These are phyloP conservation scores for Catharus bicknelli DNA, from an alignment of 2,113 vertebrate species.

Conservation along the genomic window DNA sequence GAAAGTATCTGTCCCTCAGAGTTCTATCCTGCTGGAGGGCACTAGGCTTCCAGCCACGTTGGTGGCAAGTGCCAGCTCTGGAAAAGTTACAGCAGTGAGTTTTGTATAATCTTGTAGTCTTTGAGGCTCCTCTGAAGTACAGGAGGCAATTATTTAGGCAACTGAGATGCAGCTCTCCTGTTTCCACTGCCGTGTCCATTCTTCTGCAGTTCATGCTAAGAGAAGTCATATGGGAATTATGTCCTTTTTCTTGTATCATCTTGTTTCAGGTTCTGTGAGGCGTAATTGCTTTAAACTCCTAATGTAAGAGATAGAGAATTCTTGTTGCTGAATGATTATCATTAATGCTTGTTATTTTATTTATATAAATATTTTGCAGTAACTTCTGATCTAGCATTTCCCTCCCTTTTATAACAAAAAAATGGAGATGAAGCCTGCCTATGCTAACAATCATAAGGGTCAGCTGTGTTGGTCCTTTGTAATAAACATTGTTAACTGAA, in stretches of 20 bases:
- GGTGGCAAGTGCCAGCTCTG: not conserved
- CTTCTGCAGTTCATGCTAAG: not conserved
- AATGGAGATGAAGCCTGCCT: not conserved
- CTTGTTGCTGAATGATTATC: not conserved
- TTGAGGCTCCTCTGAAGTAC: not conserved
- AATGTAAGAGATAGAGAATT: not conserved
- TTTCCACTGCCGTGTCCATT: not conserved
- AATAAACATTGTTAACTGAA: slow-evolving; percentile 28
- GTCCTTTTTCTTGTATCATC: not conserved
- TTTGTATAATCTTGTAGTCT: accelerated
- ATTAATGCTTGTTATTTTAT: not conserved
- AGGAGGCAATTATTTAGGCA: accelerated
- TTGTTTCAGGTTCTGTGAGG: not conserved
- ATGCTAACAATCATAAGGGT: not conserved
- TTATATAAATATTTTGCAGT: not conserved
- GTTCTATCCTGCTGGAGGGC: not conserved
- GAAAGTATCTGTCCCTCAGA: not conserved
- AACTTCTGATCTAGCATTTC: not conserved
- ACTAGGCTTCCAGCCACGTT: not conserved
- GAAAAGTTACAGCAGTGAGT: not conserved
- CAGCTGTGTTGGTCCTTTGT: slow-evolving; percentile 4
- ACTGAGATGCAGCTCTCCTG: not conserved
- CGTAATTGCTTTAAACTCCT: not conserved
- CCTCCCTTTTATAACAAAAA: not conserved
- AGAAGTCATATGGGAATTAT: not conserved